Conservation (phyloP, 2,888 invertebrate species). For the Auanema freiburgensis region DNA sequence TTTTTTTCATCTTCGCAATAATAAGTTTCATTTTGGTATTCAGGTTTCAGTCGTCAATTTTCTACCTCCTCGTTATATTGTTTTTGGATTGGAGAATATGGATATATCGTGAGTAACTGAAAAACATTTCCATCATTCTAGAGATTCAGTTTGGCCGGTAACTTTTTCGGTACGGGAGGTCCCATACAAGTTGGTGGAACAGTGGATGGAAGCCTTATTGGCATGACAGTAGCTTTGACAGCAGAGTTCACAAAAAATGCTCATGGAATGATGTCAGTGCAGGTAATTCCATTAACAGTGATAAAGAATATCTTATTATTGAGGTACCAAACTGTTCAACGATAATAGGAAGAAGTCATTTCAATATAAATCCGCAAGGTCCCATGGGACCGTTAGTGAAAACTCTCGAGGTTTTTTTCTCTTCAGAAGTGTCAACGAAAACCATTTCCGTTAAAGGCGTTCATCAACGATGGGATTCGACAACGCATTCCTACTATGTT, state of each 20-base stretch:
- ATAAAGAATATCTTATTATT: neutral
- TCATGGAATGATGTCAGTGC: slow-evolving; percentile 53
- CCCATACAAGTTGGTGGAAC: slow-evolving; percentile 38
- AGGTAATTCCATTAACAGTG: slow-evolving; percentile 17
- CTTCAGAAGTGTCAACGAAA: slow-evolving; percentile 1
- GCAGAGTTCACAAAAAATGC: slow-evolving; percentile 44
- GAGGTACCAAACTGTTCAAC: slow-evolving; percentile 57
- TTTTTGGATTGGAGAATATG: slow-evolving; percentile 55
- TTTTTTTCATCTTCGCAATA: neutral
- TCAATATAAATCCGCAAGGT: slow-evolving; percentile 54
- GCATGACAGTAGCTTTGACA: slow-evolving; percentile 55
- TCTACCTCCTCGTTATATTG: slow-evolving; percentile 50
- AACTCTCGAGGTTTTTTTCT: slow-evolving; percentile 50
- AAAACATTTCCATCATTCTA: neutral
- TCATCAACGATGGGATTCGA: slow-evolving; percentile 59
- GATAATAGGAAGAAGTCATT: slow-evolving; percentile 50
- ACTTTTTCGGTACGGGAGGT: slow-evolving; percentile 40
- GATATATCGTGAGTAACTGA: slow-evolving; percentile 46
- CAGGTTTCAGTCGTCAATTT: slow-evolving; percentile 55
- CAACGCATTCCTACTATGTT: slow-evolving; percentile 55
- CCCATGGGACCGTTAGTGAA: slow-evolving; percentile 57
- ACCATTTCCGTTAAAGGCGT: slow-evolving; percentile 36
- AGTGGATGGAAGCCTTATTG: slow-evolving; percentile 49
- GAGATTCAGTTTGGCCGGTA: slow-evolving; percentile 34
- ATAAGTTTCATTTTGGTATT: slow-evolving; percentile 4